Base-by-base conservation (phyloP, 2,113 vertebrate genomes). In the Collichthys lucidus region DNA sequence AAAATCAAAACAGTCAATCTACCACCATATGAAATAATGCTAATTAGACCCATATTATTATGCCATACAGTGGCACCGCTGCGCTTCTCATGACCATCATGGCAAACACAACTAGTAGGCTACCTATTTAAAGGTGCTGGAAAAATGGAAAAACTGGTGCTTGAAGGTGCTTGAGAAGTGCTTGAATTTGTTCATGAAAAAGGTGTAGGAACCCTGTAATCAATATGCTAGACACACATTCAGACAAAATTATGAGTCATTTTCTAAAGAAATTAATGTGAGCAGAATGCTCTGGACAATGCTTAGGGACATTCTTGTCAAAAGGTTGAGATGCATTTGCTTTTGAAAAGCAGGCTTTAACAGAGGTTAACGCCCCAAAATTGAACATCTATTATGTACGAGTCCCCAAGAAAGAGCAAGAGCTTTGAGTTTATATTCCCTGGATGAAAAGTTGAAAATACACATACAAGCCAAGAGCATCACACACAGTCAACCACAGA, bases 371-470 rank as follows among this genome's bases (percentile, higher is more conserved):
- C 7, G 1, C 50, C 35, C 11, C 16, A 56, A 46, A 56, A 20
- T 11, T 11, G 35, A 42, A 66, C 24, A 67, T 16, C 47, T 53
- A 3, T 69, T 16, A 26, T 62, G 50, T 71, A 46, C 9, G 24
- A 29, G 11, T 65, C 24, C 35, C 24, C 12, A 46, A 6, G 26
- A 50, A 11, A 44, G 31, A 71, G 19, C 44, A 5, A 42, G 12
- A 49, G 49, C 47, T 76, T 47, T 59, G 55, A 40, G 26, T 47
- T n/a, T 46, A 56, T 55, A 11, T 71, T 60, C 26, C 49, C 69
- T 56, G 47, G 64, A 31, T 60, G 9, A 65, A 65, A 73, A 50
- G 66, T 50, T 74, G 42, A 63, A 64, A 72, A 66, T n/a, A 47
- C 14, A 31, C 24, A 20, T 0, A 66, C 59, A 22, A 64, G 0